Conservation (phyloP, 2,888 invertebrate genomes). For the Synergus gifuensis region DNA sequence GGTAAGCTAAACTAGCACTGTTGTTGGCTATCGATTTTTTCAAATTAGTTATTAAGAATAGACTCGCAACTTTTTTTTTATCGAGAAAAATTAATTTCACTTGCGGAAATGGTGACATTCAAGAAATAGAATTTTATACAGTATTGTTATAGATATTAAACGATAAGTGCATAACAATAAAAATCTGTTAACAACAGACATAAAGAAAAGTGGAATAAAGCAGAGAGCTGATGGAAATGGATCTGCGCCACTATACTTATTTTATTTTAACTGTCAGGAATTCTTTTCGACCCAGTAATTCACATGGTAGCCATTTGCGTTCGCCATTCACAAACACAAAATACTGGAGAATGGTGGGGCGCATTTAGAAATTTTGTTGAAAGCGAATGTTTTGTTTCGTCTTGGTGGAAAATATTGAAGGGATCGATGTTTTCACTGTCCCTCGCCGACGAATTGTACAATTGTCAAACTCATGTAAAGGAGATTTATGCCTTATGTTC, state of each 20-base stretch:
- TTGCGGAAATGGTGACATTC: background rate
- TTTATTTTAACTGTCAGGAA: slow-evolving; percentile 32
- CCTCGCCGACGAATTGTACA: background rate
- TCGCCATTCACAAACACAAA: slow-evolving; percentile 25
- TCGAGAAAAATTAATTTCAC: background rate
- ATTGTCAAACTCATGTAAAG: background rate
- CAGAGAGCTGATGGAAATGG: background rate
- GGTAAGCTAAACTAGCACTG: slow-evolving; percentile 8
- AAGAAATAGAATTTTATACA: background rate
- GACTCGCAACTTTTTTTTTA: background rate
- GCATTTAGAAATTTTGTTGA: slow-evolving; percentile 9
- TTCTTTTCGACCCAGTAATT: slow-evolving; percentile 9
- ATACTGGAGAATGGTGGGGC: background rate
- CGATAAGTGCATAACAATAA: slow-evolving; percentile 12
- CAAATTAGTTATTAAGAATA: background rate
- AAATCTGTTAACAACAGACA: slow-evolving; percentile 20
- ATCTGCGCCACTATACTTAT: slow-evolving; percentile 25
- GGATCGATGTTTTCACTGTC: background rate
- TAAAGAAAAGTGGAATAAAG: slow-evolving; percentile 4
- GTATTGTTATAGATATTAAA: slow-evolving; percentile 16
- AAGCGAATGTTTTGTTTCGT: background rate
- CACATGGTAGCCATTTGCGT: slow-evolving; percentile 3
- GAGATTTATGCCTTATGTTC: background rate
- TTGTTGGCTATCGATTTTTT: slow-evolving; percentile 20
- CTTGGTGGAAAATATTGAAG: background rate